phyloP scores from a whole-genome alignment of 2,113 vertebrate genomes.

The Carollia perspicillata region DNA sequence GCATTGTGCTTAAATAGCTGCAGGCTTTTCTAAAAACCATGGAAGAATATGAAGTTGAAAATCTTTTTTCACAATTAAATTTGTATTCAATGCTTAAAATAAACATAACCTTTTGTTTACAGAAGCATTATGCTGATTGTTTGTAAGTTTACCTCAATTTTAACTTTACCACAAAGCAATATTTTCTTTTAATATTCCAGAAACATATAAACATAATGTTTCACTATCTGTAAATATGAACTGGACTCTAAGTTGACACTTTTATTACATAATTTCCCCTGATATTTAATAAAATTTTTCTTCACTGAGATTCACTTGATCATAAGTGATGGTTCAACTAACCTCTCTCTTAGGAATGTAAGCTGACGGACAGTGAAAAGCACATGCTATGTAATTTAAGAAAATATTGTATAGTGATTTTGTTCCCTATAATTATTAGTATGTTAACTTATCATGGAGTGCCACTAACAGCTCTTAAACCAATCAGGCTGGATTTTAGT shows the following conservation, averaged over 20 bases:
- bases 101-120: not conserved
- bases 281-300: not conserved
- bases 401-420: not conserved
- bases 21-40: not conserved
- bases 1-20: not conserved
- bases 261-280: not conserved
- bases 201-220: not conserved
- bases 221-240: not conserved
- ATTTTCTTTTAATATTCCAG: not conserved
- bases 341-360: not conserved
- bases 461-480: not conserved
- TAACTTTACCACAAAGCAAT: not conserved
- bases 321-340: not conserved
- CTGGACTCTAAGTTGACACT: not conserved
- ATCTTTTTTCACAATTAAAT: not conserved
- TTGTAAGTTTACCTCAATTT: not conserved
- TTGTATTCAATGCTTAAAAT: not conserved
- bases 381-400: not conserved
- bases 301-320: not conserved
- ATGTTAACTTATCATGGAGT: conserved; percentile 1
- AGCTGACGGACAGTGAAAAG: not conserved
- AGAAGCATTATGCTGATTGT: not conserved
- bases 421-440: conserved; percentile 27
- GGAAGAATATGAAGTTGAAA: not conserved
- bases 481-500: not conserved